These are phyloP conservation scores for Bombus vancouverensis DNA, from an alignment of 1,140 invertebrate genomes.

Conservation along the genomic window DNA sequence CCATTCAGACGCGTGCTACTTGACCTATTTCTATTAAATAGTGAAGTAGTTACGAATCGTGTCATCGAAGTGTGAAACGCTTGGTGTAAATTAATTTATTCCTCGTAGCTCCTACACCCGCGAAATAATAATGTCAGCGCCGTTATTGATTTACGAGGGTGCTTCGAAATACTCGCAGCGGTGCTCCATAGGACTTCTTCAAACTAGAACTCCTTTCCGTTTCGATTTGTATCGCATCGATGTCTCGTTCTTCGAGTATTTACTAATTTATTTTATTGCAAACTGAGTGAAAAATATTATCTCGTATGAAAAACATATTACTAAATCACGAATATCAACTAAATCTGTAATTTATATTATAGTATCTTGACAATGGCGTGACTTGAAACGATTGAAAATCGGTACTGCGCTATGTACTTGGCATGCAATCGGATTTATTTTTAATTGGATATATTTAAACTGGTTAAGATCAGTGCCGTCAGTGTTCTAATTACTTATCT, in stretches of 20 bases:
- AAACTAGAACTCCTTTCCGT: no score
- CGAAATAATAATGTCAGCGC: background rate
- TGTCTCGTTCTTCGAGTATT: background rate
- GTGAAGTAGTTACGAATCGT: slow-evolving; percentile 1
- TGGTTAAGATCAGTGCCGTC: no score
- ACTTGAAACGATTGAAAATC: background rate
- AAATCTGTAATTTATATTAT: background rate
- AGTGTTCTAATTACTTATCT: background rate
- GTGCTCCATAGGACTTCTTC: background rate
- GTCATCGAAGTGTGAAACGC: slow-evolving; percentile 21
- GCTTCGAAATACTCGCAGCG: background rate
- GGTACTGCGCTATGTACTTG: background rate
- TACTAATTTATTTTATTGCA: background rate
- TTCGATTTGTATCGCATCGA: background rate
- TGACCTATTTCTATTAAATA: slow-evolving; percentile 22
- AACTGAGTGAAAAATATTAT: background rate
- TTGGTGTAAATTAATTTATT: slow-evolving; percentile 28
- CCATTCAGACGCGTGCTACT: slow-evolving; percentile 18
- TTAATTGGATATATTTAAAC: background rate
- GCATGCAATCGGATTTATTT: background rate
- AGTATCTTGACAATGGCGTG: no score
- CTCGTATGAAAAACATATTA: no score
- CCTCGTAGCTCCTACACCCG: background rate
- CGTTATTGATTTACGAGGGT: slow-evolving; percentile 14
- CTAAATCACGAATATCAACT: background rate